Percentiles rank a stretch among this genome's conserved stretches.
These are phyloP conservation scores for Catharus fuscescens DNA, from an alignment of 2,113 vertebrate species.

Conservation along the genomic window DNA sequence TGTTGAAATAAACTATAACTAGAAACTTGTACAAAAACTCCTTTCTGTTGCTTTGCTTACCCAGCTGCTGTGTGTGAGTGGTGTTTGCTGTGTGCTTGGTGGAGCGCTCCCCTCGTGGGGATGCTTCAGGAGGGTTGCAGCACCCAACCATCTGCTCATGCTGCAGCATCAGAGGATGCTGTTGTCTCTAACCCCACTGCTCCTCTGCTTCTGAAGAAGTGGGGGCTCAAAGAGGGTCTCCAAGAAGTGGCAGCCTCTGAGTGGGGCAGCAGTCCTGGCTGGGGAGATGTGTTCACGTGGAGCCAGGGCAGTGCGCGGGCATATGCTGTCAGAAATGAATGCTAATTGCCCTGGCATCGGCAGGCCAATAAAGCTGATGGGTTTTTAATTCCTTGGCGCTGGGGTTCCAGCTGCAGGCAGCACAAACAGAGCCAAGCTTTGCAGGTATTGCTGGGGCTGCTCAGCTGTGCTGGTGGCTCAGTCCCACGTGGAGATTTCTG, in stretches of 20 bases:
- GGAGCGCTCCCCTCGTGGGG: no score
- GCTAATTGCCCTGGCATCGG: slow-evolving; percentile 1
- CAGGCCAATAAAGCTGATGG: slow-evolving; percentile 45
- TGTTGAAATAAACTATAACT: no score
- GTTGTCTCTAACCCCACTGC: not conserved
- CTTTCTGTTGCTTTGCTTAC: no score
- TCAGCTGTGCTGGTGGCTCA: not conserved
- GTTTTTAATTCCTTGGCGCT: slow-evolving; percentile 43
- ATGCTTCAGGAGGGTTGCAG: no score
- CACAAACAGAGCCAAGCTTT: not conserved
- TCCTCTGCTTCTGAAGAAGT: not conserved
- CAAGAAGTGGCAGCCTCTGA: not conserved
- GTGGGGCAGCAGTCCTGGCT: not conserved
- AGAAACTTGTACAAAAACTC: no score
- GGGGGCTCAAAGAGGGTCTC: not conserved
- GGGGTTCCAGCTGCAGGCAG: not conserved
- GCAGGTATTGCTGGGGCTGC: not conserved
- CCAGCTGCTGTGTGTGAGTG: no score
- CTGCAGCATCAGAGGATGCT: not conserved
- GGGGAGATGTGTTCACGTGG: accelerated
- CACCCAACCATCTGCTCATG: no score
- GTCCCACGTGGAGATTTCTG: accelerated
- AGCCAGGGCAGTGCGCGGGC: not conserved
- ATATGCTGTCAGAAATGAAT: not conserved
- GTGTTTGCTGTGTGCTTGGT: no score